Base-by-base conservation (phyloP, 2,113 vertebrate species). In the Chroicocephalus ridibundus region DNA sequence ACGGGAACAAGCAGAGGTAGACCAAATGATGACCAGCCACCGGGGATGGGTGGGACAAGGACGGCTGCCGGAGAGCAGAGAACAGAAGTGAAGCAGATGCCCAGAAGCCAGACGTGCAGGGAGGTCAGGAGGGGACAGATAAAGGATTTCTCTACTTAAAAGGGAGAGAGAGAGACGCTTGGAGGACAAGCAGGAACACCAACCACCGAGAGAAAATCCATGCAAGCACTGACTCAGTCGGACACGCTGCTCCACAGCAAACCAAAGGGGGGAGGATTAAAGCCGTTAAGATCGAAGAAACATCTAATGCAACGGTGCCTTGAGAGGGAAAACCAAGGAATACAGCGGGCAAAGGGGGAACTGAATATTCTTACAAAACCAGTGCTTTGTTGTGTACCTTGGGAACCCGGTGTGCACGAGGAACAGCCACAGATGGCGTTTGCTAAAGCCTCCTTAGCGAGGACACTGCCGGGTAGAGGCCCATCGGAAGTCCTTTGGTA, bases 101-200 rank as follows among this genome's bases (percentile, higher is more conserved):
- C 51, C 68, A 86, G 90, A 64, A 95, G 34, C 77, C 88, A 93
- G 78, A 95, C 61, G 1, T 57, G 52, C 49, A 87, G 49, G 26
- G 47, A 96, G 94, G 88, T 96, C 95, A 94, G 72, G 57, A 95
- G 79, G 69, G 90, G 94, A 93, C 72, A 84, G 86, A 93, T 88
- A 93, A 88, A 96, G 92, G 88, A 95, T 93, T 94, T 95, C 62
- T 46, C 52, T 85, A 61, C 91, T 96, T 95, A 93, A 87, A 94
- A 91, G 74, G n/a, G 75, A 69, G 58, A 88, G 75, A 87, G 76
- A 91, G 84, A 92, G 13, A 85, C 13, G 14, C 29, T 62, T 46
- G 58, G 88, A 93, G 85, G 85, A 94, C 55, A 64, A 82, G 44
- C 47, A 89, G 72, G 61, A 92, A 71, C 86, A 84, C 64, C 94